Conservation (phyloP, 1,140 invertebrate species). For the Cephus cinctus region DNA sequence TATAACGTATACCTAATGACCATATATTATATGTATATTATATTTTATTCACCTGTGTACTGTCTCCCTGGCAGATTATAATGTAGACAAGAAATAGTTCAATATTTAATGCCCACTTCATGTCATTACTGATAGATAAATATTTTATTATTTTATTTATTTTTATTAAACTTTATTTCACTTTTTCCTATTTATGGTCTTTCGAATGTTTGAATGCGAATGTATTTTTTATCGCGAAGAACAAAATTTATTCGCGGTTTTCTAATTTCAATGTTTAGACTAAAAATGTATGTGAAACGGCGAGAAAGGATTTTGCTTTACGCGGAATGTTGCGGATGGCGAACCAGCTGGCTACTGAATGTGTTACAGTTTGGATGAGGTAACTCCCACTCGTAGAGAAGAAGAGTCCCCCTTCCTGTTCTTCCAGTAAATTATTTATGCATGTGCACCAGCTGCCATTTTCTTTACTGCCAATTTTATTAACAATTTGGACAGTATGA, state of each 20-base stretch:
- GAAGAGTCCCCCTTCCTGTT: no score
- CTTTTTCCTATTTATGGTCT: neutral
- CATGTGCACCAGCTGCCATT: no score
- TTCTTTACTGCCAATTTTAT: no score
- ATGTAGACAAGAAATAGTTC: slow-evolving; percentile 1
- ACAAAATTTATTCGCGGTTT: neutral
- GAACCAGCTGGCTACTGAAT: slow-evolving; percentile 6
- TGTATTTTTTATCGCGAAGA: neutral
- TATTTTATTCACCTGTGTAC: neutral
- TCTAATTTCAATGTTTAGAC: neutral
- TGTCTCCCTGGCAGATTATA: neutral
- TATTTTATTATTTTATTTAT: neutral
- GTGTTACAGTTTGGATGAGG: slow-evolving; percentile 4
- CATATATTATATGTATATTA: no score
- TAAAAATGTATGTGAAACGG: neutral
- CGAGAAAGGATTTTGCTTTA: no score
- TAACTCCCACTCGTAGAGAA: neutral
- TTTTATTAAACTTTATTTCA: neutral
- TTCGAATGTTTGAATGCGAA: neutral
- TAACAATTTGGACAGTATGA: no score
- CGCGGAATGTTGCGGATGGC: slow-evolving; percentile 2
- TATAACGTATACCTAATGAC: no score
- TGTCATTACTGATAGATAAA: slow-evolving; percentile 1
- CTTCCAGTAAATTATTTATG: no score
- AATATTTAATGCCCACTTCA: slow-evolving; percentile 5